These are phyloP conservation scores for Regulus satrapa DNA, from an alignment of 2,113 vertebrate genomes.

Conservation along the genomic window DNA sequence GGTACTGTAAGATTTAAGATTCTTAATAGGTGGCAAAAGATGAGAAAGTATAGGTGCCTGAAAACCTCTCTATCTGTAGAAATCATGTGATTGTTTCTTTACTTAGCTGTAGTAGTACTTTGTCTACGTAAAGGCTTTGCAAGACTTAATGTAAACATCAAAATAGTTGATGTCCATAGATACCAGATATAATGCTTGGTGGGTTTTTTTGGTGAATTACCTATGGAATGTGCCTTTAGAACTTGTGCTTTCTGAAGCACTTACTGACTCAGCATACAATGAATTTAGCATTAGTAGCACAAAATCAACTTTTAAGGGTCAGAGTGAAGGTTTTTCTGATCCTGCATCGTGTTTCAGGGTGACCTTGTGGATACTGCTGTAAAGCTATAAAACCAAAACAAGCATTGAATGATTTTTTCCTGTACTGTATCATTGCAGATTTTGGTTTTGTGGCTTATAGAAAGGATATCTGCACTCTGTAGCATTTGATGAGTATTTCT, in stretches of 20 bases:
- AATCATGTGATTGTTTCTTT: background rate
- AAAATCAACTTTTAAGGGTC: background rate
- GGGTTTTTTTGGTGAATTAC: background rate
- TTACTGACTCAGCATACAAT: background rate
- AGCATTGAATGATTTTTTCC: background rate
- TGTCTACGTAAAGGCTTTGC: background rate
- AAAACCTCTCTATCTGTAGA: background rate
- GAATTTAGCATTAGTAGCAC: background rate
- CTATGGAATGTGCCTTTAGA: background rate
- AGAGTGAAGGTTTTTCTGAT: background rate
- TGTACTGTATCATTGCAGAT: background rate
- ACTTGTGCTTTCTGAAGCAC: background rate
- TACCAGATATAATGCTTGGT: background rate
- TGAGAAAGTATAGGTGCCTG: background rate
- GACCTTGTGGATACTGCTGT: fast-evolving
- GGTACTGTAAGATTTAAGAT: too few species aligned
- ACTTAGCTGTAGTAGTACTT: background rate
- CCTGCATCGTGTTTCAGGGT: background rate
- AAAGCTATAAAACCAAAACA: background rate
- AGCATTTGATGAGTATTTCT: background rate
- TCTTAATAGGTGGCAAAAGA: background rate
- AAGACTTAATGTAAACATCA: background rate
- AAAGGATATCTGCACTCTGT: background rate
- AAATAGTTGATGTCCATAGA: background rate
- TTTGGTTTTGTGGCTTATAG: background rate